Percentiles rank a stretch among this genome's conserved stretches.
These are phyloP conservation scores for Muschampia plurimacula DNA, from an alignment of 2,888 invertebrate genomes.

Conservation along the genomic window DNA sequence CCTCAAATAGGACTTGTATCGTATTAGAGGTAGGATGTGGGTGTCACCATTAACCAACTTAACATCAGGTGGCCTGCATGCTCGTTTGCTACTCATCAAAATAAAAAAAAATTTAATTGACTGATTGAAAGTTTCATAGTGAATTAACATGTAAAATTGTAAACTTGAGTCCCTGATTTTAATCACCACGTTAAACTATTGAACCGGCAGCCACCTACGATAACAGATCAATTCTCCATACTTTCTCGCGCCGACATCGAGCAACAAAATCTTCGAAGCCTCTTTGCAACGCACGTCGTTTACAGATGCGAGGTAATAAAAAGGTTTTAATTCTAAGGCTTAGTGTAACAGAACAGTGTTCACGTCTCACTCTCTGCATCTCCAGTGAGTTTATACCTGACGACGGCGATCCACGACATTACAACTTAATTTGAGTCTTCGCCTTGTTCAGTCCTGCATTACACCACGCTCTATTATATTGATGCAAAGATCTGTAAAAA, in stretches of 20 bases:
- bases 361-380: slow-evolving; percentile 3
- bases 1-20: no score
- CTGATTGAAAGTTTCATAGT: no score
- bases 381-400: not conserved
- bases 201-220: slow-evolving; percentile 12
- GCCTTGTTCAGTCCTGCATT: no score
- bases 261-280: not conserved
- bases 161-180: not conserved
- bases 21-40: no score
- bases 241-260: slow-evolving; percentile 3
- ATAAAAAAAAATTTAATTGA: no score
- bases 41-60: no score
- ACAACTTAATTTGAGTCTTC: no score
- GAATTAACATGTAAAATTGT: no score
- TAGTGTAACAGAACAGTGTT: slow-evolving; percentile 5
- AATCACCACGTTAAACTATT: slow-evolving; percentile 7
- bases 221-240: not conserved
- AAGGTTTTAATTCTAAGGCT: not conserved
- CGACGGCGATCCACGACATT: not conserved
- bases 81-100: no score
- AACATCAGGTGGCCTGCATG: no score
- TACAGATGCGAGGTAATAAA: slow-evolving; percentile 4
- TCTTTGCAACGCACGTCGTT: not conserved
- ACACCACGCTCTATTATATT: no score
- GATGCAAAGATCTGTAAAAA: no score